Conservation (phyloP, 2,113 vertebrate species). For the Arvicanthis niloticus region DNA sequence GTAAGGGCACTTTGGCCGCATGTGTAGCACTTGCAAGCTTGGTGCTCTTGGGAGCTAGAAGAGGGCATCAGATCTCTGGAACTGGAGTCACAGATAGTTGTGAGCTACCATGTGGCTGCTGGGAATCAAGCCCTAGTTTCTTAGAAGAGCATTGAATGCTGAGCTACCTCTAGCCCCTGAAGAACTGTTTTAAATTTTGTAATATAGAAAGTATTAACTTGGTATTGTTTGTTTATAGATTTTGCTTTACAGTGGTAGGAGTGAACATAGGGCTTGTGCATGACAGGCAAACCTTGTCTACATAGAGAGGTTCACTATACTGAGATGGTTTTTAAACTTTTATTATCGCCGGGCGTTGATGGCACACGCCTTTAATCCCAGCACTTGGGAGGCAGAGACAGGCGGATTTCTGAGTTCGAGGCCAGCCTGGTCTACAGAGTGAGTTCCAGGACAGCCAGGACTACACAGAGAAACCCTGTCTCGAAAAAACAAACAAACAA, state of each 20-base stretch:
- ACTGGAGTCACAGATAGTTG: not conserved
- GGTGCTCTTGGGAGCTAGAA: not conserved
- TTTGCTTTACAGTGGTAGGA: not conserved
- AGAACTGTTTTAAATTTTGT: not conserved
- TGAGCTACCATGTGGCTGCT: not conserved
- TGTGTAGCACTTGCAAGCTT: not conserved
- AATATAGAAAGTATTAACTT: conserved; percentile 34
- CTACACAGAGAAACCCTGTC: no score
- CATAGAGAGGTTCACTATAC: not conserved
- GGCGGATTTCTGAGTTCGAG: no score
- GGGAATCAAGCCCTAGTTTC: not conserved
- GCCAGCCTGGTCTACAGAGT: no score
- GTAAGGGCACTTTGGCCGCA: not conserved
- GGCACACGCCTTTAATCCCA: no score
- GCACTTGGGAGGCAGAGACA: no score
- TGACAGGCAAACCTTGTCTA: not conserved
- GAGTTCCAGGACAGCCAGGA: no score
- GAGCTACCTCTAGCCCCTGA: not conserved
- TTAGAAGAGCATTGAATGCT: not conserved
- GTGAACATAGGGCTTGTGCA: not conserved
- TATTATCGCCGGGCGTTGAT: no score
- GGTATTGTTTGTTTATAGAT: not conserved
- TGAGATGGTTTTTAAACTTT: not conserved
- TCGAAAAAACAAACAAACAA: no score
- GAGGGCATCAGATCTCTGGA: not conserved